Evolutionary conservation across 2,888 invertebrate species (phyloP).

Genomic region (Zhuqinia jingwanae): DNA sequence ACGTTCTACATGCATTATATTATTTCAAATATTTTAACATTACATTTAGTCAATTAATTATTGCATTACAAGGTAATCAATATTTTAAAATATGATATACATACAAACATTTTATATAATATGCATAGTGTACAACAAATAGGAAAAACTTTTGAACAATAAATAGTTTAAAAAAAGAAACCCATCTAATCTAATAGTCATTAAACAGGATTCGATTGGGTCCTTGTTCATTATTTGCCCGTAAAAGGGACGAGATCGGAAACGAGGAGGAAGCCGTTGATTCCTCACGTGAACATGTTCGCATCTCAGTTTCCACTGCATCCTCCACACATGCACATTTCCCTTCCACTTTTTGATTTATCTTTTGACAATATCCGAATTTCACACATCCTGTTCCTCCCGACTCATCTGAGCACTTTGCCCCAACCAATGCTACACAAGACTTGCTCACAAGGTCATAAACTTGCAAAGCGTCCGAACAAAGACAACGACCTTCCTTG

Average conservation of each 20-base stretch:
- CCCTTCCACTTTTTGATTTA: constrained; percentile 48
- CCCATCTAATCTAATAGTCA: no score
- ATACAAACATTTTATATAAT: background rate
- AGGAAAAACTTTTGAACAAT: background rate
- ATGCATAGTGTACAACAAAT: background rate
- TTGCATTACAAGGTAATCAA: no score
- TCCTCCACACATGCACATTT: constrained; percentile 45
- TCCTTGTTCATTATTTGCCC: background rate
- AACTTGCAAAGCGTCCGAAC: constrained; percentile 47
- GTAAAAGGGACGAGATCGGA: background rate
- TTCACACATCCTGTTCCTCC: constrained; percentile 48
- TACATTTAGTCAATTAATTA: no score
- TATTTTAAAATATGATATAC: background rate
- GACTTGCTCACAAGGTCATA: constrained; percentile 55
- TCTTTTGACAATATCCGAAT: constrained; percentile 47
- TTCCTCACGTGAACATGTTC: constrained; percentile 37
- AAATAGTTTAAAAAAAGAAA: background rate
- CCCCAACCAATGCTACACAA: constrained; percentile 65
- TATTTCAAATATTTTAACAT: no score
- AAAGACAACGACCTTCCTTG: constrained; percentile 55
- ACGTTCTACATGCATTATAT: no score
- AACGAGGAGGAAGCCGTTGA: background rate
- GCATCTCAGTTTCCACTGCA: constrained; percentile 30
- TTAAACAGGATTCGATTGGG: background rate
- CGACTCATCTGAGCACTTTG: constrained; percentile 47